These are phyloP conservation scores for Pangasius djambal DNA, from an alignment of 2,797 vertebrate species.

Conservation along the genomic window DNA sequence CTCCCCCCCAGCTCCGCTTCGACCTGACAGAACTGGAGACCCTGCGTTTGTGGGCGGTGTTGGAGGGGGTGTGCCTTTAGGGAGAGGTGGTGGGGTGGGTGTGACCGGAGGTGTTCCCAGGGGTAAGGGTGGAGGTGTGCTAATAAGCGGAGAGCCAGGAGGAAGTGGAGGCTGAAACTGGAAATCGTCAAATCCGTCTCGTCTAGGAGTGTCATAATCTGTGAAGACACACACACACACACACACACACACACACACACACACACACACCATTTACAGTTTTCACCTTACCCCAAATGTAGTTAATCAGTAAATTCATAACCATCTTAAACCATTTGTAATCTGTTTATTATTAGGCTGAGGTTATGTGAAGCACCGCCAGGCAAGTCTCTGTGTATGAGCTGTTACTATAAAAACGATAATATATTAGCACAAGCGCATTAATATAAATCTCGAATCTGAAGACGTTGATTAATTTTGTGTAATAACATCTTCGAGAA, in stretches of 20 bases:
- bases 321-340: background rate
- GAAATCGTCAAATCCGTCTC: slow-evolving; percentile 69
- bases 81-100: slow-evolving; percentile 79
- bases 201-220: slow-evolving; percentile 73
- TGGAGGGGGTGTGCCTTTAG: slow-evolving; percentile 81
- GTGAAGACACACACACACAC: slow-evolving; percentile 7
- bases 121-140: slow-evolving; percentile 85
- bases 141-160: slow-evolving; percentile 77
- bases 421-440: no score
- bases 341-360: background rate
- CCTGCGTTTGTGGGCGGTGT: slow-evolving; percentile 72
- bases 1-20: slow-evolving; percentile 65
- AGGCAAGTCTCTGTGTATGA: background rate
- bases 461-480: no score
- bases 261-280: background rate
- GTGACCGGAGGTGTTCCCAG: slow-evolving; percentile 85
- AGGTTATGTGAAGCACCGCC: background rate
- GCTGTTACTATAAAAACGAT: background rate
- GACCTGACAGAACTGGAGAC: slow-evolving; percentile 68
- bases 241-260: no score
- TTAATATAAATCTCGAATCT: no score
- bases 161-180: slow-evolving; percentile 88
- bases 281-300: background rate
- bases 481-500: no score
- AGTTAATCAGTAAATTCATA: background rate